Percentiles rank a stretch among this genome's conserved stretches.
These are phyloP conservation scores for Epizoanthus scotinus DNA, from an alignment of 92 coral and sea anemone genomes.

Conservation along the genomic window DNA sequence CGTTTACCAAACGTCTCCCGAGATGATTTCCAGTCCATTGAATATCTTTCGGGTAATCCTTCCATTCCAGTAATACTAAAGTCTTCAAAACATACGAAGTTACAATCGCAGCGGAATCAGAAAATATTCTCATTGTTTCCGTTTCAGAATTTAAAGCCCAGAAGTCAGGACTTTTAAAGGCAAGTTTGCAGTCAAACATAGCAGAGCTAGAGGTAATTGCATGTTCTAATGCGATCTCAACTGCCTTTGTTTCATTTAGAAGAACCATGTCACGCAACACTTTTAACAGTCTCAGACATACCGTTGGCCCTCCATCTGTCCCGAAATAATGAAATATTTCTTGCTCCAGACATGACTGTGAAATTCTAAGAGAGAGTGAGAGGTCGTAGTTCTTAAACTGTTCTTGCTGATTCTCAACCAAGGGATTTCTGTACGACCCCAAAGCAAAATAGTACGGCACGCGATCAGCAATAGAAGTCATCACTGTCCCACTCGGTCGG, in stretches of 20 bases:
- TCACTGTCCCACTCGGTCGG: not conserved
- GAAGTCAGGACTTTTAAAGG: not conserved
- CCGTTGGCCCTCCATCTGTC: constrained; percentile 14
- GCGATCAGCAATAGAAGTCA: not conserved
- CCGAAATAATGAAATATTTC: constrained; percentile 19
- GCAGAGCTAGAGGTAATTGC: no score
- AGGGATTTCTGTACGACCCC: not conserved
- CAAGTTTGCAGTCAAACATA: not conserved
- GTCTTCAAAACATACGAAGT: constrained; percentile 36
- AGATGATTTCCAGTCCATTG: constrained; percentile 26
- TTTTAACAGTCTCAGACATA: not conserved
- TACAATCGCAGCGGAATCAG: not conserved
- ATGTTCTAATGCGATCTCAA: no score
- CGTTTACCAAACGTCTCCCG: not conserved
- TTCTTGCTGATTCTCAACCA: not conserved
- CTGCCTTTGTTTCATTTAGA: not conserved
- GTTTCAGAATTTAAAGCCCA: not conserved
- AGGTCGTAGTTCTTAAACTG: not conserved
- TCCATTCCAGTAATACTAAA: constrained; percentile 42
- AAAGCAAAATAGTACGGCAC: constrained; percentile 18
- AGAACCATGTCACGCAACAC: not conserved
- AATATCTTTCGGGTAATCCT: not conserved
- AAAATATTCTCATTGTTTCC: not conserved
- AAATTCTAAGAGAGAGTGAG: not conserved
- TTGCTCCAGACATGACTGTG: not conserved